These are phyloP conservation scores for Chelonus formosanus DNA, from an alignment of 2,888 invertebrate species.

Conservation along the genomic window DNA sequence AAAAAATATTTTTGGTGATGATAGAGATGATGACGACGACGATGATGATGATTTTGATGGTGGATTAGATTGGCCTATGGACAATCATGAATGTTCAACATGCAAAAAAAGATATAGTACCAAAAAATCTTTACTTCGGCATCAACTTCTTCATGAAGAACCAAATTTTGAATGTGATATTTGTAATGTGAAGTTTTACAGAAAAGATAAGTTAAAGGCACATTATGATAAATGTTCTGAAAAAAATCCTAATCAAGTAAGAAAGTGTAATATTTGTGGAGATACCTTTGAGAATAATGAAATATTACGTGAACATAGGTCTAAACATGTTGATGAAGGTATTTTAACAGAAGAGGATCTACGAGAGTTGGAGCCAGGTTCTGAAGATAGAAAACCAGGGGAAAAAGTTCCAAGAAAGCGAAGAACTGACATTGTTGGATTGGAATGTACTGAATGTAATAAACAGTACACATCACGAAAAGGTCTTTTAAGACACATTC, in stretches of 20 bases:
- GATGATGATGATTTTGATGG: constrained; percentile 60
- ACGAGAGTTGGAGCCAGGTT: constrained; percentile 57
- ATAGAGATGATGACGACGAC: constrained; percentile 44
- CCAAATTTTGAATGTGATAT: constrained; percentile 63
- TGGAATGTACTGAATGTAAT: constrained; percentile 62
- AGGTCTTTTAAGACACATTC: constrained; percentile 58
- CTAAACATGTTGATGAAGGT: constrained; percentile 61
- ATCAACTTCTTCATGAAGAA: constrained; percentile 61
- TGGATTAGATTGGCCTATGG: constrained; percentile 61
- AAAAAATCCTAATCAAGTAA: constrained; percentile 62
- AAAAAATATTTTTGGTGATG: constrained; percentile 29
- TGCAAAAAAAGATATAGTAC: constrained; percentile 63
- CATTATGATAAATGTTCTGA: constrained; percentile 64
- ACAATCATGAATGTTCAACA: constrained; percentile 59
- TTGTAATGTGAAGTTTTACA: constrained; percentile 61
- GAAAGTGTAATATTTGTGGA: constrained; percentile 62
- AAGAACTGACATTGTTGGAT: constrained; percentile 60
- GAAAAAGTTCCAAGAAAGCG: constrained; percentile 58
- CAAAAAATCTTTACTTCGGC: constrained; percentile 60
- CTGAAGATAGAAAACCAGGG: constrained; percentile 51
- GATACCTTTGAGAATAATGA: constrained; percentile 62
- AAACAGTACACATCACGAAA: constrained; percentile 62
- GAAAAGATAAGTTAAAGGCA: constrained; percentile 62
- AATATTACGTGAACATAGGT: constrained; percentile 57
- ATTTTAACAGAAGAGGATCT: constrained; percentile 61